Evolutionary conservation across 2,113 vertebrate genomes (phyloP).

Genomic region (Bubo blakistoni): DNA sequence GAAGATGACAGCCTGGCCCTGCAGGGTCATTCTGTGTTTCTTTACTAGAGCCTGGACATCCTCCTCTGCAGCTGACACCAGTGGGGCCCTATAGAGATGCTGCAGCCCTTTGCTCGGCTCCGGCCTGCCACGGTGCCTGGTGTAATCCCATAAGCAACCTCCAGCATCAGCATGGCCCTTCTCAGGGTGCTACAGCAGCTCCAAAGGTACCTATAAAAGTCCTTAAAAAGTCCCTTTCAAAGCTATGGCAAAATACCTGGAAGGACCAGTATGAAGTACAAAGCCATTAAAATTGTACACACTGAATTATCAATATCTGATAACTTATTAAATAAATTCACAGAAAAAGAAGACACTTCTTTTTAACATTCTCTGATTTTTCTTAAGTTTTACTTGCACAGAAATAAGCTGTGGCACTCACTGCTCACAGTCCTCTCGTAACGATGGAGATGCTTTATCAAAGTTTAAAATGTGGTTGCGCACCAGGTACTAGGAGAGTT

Average conservation of each 20-base stretch:
- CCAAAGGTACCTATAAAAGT: background rate
- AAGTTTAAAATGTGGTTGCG: background rate
- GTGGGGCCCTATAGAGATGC: background rate
- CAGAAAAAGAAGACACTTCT: background rate
- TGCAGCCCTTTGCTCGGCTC: background rate
- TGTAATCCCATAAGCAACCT: background rate
- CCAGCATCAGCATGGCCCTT: background rate
- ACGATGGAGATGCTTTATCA: background rate
- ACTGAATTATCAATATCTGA: background rate
- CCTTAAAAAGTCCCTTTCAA: slow-evolving; percentile 15
- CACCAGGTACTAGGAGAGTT: background rate
- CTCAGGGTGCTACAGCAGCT: background rate
- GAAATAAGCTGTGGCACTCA: background rate
- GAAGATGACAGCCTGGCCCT: background rate
- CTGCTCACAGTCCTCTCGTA: background rate
- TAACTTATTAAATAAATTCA: slow-evolving; percentile 20
- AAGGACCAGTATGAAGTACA: slow-evolving; percentile 24
- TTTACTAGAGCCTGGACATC: background rate
- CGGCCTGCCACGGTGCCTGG: background rate
- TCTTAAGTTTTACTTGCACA: background rate
- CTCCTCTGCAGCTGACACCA: background rate
- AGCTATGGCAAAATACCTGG: slow-evolving; percentile 2
- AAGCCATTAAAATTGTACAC: slow-evolving; percentile 54
- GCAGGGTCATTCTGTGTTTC: background rate
- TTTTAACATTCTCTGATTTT: background rate